Percentiles rank a stretch among this genome's conserved stretches.
Conservation (phyloP, 64 coral and sea anemone genomes). For the Montipora sp. region DNA sequence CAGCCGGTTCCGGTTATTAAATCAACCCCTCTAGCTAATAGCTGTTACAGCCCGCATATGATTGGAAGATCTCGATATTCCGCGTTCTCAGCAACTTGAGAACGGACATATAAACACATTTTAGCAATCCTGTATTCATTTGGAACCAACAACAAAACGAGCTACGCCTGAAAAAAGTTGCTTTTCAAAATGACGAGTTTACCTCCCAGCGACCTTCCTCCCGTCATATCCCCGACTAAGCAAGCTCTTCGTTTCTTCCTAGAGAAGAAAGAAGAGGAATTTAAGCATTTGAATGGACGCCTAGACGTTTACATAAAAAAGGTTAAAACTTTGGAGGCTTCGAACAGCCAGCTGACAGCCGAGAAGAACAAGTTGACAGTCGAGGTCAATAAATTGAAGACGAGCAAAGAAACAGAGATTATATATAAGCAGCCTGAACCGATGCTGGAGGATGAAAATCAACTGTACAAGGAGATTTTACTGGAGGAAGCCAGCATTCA, state of each 20-base stretch:
- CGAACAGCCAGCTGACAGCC: constrained; percentile 45
- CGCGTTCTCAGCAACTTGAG: neutral
- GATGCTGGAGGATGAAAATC: constrained; percentile 72
- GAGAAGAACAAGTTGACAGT: constrained; percentile 50
- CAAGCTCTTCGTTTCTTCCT: constrained; percentile 39
- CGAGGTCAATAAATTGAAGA: constrained; percentile 76
- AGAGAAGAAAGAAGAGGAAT: constrained; percentile 73
- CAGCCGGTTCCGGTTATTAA: constrained; percentile 4
- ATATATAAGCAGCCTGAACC: constrained; percentile 81
- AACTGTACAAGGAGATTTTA: constrained; percentile 72
- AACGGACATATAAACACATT: neutral
- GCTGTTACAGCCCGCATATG: too few relatives aligned
- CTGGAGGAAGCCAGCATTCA: constrained; percentile 78
- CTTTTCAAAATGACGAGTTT: constrained; percentile 60
- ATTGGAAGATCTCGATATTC: too few relatives aligned
- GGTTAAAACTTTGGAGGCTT: constrained; percentile 78
- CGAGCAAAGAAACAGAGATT: constrained; percentile 81
- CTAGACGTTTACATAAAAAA: constrained; percentile 86
- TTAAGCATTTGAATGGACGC: constrained; percentile 87
- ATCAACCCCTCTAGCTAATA: too few relatives aligned
- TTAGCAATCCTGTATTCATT: neutral
- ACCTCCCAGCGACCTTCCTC: constrained; percentile 46
- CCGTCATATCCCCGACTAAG: constrained; percentile 60
- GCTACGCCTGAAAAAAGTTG: neutral
- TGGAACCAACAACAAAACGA: neutral